Percentiles rank a stretch among this genome's conserved stretches.
These are phyloP conservation scores for Bradysia coprophila DNA, from an alignment of 1,140 invertebrate species.

Conservation along the genomic window DNA sequence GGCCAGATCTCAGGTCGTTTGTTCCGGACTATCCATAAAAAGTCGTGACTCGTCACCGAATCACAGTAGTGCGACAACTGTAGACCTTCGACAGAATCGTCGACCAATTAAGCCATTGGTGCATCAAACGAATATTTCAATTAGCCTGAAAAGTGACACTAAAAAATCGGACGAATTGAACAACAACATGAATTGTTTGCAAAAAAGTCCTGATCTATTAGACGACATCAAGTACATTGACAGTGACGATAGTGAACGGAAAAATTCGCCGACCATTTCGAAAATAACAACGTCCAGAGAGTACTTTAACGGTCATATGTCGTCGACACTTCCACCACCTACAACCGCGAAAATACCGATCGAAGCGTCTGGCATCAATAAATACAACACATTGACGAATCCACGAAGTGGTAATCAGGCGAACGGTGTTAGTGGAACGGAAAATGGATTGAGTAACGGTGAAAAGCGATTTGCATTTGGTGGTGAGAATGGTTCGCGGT, in stretches of 20 bases:
- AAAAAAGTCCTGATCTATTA: neutral
- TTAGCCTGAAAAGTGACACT: neutral
- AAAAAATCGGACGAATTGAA: neutral
- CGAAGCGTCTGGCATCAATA: neutral
- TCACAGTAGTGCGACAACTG: neutral
- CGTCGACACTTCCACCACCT: neutral
- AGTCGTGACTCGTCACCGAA: neutral
- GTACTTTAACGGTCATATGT: neutral
- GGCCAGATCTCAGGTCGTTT: slow-evolving; percentile 17
- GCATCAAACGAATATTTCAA: neutral
- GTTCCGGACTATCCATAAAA: neutral
- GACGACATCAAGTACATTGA: slow-evolving; percentile 21
- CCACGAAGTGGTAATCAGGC: neutral
- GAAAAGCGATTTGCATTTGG: neutral
- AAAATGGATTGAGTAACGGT: neutral
- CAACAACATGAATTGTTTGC: slow-evolving; percentile 4
- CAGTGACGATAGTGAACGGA: slow-evolving; percentile 14
- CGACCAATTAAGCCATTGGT: neutral
- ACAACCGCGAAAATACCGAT: neutral
- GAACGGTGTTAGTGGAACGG: neutral
- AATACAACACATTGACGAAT: slow-evolving; percentile 3
- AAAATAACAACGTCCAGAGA: neutral
- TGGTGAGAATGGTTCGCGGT: no score
- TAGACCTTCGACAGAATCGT: neutral
- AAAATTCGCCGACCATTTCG: neutral